Base-by-base conservation (phyloP, 2,113 vertebrate genomes). In the Ceyx melanurus region DNA sequence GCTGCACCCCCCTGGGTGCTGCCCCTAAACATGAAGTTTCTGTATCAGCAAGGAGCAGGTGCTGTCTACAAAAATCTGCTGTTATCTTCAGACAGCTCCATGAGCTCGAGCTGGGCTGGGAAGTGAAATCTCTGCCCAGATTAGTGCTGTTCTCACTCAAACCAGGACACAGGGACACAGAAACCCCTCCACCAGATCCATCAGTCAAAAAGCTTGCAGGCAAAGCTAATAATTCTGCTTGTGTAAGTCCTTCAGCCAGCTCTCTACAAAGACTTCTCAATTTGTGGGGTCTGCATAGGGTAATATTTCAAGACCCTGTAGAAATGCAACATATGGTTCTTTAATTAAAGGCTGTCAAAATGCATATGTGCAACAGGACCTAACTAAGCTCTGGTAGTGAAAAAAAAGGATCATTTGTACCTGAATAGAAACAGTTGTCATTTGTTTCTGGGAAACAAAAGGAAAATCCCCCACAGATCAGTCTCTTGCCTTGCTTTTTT, bases 311-410 rank as follows among this genome's bases (percentile, higher is more conserved):
- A 88, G 45, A 79, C 25, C 25, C 19, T 29, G 28, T 62, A 50
- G 78, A 93, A 93, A 72, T 62, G 28, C 46, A 89, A 57, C 81
- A 90, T 94, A 79, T 79, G 86, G 19, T 76, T 87, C 37, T 89
- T 72, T 75, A 83, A 76, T 92, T 93, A 89, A 85, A 85, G 33
- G 21, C 62, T 92, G 33, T 89, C 85, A 92, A 78, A 90, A 79
- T 35, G n/a, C 73, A 3, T 66, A 62, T 58, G 77, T 84, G 29
- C n/a, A 72, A 50, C 3, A 10, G 22, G 28, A 58, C 50, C 50
- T 56, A 57, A 83, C 25, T 60, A 62, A 57, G 35, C 61, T 54
- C 2, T 2, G 28, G 15, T 33, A 46, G 40, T 29, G 37, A n/a
- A 28, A 70, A 80, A 46, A 82, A 80, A n/a, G 22, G 15, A 35